Base-by-base conservation (phyloP, 2,888 invertebrate species). In the Leptinotarsa haldemani region DNA sequence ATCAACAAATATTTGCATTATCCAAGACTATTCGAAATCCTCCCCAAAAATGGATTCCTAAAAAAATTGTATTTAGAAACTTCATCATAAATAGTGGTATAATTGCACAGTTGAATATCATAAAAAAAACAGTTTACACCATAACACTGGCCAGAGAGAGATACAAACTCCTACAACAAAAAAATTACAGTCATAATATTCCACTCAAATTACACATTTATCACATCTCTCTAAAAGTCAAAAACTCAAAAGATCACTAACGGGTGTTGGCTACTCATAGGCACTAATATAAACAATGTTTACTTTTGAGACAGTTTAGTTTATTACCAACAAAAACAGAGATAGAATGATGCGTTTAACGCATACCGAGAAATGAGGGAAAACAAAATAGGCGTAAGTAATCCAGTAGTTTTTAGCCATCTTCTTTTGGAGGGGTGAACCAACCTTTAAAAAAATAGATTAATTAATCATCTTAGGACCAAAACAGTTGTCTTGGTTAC, bases 391-490 rank as follows among this genome's bases (percentile, higher is more conserved):
- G 65, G 56, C 81, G 79, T 15, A 78, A 76, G 71, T 25, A 52
- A 79, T 78, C 4, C 50, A 16, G 50, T 7, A 7, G 16, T 50
- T 40, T 48, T 94, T 95, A 95, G 90, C 95, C 95, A 89, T 95
- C 95, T 90, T 95, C 95, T 88, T 95, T 95, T 47, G 95, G 95
- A 71, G 95, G 95, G 84, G 95, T 95, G 88, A 95, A 95, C 95
- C 95, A 95, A 82, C 95, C 95, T 95, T 89, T 16, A 90, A 91
- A 80, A 77, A 84, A 67, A 52, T 18, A 18, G 40, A 18, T 52
- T n/a, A 20, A 16, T 48, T 46, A 18, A 65, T 64, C 40, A 48
- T n/a, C 5, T 40, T 9, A 2, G n/a, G 22, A 25, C 30, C 18
- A 52, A 52, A 18, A 40, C 9, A 40, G 40, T 40, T 40, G 40